Evolutionary conservation across 2,113 vertebrate genomes (phyloP).

Genomic region (Tychaedon coryphoeus): DNA sequence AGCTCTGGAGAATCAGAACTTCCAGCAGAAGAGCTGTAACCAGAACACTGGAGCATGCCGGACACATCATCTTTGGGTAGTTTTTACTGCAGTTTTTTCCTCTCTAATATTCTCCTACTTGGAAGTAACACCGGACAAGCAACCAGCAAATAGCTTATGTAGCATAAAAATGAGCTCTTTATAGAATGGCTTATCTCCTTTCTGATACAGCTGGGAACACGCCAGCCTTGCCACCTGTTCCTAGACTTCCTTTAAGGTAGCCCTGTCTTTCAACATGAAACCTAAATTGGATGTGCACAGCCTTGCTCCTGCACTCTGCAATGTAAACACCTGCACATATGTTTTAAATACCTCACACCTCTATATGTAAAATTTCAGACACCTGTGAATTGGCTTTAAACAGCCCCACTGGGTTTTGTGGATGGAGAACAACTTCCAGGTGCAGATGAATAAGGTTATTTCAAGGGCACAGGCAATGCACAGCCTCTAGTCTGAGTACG

Average conservation of each 20-base stretch:
- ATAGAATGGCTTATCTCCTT: not conserved
- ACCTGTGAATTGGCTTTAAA: conserved; percentile 52
- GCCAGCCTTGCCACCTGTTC: conserved; percentile 40
- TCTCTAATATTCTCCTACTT: not conserved
- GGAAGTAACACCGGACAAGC: not conserved
- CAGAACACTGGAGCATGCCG: not conserved
- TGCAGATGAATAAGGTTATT: conserved; percentile 45
- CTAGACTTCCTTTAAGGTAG: conserved; percentile 51
- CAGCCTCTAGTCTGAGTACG: not conserved
- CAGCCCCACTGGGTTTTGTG: conserved; percentile 45
- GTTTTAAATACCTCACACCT: conserved; percentile 64
- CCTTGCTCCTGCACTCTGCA: conserved; percentile 25
- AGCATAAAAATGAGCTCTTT: not conserved
- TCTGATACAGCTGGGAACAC: not conserved
- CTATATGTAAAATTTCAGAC: conserved; percentile 57
- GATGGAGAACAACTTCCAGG: conserved; percentile 53
- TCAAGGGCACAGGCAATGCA: conserved; percentile 5
- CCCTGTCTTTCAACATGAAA: not conserved
- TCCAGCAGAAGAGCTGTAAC: not conserved
- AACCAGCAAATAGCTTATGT: not conserved
- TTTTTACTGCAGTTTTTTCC: not conserved
- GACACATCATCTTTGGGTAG: not conserved
- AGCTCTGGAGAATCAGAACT: not conserved
- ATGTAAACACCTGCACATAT: conserved; percentile 56
- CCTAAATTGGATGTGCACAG: conserved; percentile 16